Evolutionary conservation across 2,888 invertebrate genomes (phyloP).

Genomic region (Strigamia transsilvanica): DNA sequence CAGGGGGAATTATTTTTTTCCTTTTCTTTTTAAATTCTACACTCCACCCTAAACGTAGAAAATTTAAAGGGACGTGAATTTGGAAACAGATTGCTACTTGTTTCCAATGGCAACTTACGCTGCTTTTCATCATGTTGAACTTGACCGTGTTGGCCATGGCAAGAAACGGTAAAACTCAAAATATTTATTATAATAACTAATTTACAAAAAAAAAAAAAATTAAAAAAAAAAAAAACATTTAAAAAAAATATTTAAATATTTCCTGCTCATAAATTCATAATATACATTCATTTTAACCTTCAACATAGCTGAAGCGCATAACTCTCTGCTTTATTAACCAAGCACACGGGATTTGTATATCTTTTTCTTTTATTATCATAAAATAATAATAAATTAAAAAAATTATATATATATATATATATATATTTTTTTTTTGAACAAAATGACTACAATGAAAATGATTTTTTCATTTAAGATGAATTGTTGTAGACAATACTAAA

Average conservation of each 20-base stretch:
- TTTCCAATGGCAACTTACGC: constrained; percentile 82
- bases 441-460: neutral
- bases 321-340: constrained; percentile 12
- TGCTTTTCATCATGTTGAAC: constrained; percentile 91
- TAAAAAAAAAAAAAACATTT: neutral
- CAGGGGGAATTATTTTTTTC: neutral
- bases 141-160: constrained; percentile 91
- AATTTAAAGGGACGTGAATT: constrained; percentile 30
- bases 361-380: constrained; percentile 14
- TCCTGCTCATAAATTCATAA: neutral
- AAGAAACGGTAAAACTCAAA: constrained; percentile 80
- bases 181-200: constrained; percentile 51
- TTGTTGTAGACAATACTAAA: no score
- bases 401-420: no score
- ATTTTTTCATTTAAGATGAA: no score
- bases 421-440: neutral
- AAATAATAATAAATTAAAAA: neutral
- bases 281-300: neutral
- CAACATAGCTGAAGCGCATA: constrained; percentile 23
- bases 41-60: constrained; percentile 23
- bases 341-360: neutral
- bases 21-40: constrained; percentile 12
- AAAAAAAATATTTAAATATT: neutral
- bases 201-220: no score
- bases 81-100: constrained; percentile 30